A percentile compares a stretch with the other conserved stretches of the same genome.
phyloP scores from a whole-genome alignment of 2,888 invertebrate genomes.

The Thyatira batis region DNA sequence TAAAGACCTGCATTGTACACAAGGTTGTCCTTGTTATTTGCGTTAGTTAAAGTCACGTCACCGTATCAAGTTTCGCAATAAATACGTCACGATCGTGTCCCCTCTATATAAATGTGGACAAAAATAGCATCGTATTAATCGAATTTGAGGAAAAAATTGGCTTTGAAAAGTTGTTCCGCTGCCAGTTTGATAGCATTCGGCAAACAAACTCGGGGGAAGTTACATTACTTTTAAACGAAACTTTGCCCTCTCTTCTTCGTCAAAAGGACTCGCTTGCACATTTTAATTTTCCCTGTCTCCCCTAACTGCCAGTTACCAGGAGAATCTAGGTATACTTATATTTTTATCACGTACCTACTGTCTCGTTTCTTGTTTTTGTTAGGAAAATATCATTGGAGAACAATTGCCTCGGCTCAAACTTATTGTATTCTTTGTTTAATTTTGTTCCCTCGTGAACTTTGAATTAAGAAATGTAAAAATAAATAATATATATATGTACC shows the following conservation, averaged over 20 bases:
- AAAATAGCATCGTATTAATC: neutral
- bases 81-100: neutral
- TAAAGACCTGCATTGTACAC: neutral
- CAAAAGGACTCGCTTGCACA: slow-evolving; percentile 29
- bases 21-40: neutral
- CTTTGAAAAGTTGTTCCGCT: slow-evolving; percentile 11
- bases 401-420: neutral
- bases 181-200: slow-evolving; percentile 23
- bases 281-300: neutral
- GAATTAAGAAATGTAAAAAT: too few species aligned
- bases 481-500: too few species aligned
- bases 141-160: neutral
- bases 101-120: neutral
- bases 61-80: neutral
- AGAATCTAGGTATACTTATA: neutral
- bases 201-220: slow-evolving; percentile 29
- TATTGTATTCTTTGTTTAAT: neutral
- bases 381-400: neutral
- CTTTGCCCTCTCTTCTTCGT: slow-evolving; percentile 20
- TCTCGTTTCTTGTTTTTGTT: neutral
- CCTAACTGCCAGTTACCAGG: neutral
- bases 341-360: neutral
- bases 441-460: neutral
- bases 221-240: slow-evolving; percentile 40
- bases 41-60: neutral